Conservation (phyloP, 1,140 invertebrate species). For the Aphelenchoides avenae region DNA sequence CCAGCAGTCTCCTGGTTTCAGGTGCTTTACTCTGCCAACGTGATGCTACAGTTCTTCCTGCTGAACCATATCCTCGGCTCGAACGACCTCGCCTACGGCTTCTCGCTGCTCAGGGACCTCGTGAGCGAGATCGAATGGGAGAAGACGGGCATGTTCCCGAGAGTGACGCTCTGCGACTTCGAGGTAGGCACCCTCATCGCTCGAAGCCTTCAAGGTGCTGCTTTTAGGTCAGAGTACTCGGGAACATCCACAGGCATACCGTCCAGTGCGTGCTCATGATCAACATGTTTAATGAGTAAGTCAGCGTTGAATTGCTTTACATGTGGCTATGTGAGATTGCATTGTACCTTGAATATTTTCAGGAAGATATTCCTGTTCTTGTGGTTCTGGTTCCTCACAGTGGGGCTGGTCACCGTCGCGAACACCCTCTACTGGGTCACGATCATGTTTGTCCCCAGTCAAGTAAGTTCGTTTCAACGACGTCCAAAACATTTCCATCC, state of each 20-base stretch:
- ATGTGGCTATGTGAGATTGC: not conserved
- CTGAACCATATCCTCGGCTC: constrained; percentile 58
- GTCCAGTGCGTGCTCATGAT: constrained; percentile 59
- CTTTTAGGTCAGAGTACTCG: constrained; percentile 56
- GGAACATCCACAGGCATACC: constrained; percentile 59
- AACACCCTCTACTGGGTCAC: constrained; percentile 57
- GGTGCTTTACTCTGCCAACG: constrained; percentile 58
- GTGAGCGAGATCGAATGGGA: constrained; percentile 59
- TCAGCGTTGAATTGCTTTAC: not conserved
- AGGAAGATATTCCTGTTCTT: constrained; percentile 59
- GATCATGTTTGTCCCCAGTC: constrained; percentile 58
- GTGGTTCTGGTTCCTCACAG: constrained; percentile 59
- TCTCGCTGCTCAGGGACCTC: constrained; percentile 53
- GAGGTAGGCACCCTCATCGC: constrained; percentile 32
- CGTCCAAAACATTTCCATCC: too few species aligned
- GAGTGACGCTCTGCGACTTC: constrained; percentile 58
- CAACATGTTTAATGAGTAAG: constrained; percentile 32
- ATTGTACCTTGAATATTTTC: constrained; percentile 43
- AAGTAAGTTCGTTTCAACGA: constrained; percentile 42
- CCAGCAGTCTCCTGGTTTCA: constrained; percentile 31
- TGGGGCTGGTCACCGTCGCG: constrained; percentile 54
- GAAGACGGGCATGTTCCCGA: constrained; percentile 57
- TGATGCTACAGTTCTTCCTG: constrained; percentile 57
- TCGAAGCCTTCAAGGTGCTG: not conserved
- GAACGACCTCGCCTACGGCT: constrained; percentile 57